A percentile compares a stretch with the other conserved stretches of the same genome.
phyloP scores from a whole-genome alignment of 2,888 invertebrate species.

The Ctenicera cuprea region DNA sequence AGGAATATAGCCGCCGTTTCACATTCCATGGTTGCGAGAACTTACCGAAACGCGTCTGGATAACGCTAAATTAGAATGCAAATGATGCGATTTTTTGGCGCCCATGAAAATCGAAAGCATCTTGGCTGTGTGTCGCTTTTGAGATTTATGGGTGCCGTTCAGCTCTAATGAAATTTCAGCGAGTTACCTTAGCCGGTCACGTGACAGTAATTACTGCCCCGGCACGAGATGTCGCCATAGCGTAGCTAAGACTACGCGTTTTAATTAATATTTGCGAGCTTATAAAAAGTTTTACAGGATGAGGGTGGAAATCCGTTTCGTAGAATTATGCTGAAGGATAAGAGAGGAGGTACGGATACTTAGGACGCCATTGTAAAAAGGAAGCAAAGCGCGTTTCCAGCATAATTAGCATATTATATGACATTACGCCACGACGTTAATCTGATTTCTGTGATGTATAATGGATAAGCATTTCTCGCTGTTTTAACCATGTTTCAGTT shows the following conservation, averaged over 20 bases:
- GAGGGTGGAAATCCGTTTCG: conserved; percentile 57
- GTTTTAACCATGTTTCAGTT: conserved; percentile 35
- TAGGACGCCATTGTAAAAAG: conserved; percentile 54
- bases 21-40: conserved; percentile 26
- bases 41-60: conserved; percentile 31
- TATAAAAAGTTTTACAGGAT: conserved; percentile 61
- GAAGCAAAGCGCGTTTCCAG: conserved; percentile 52
- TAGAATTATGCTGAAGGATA: conserved; percentile 54
- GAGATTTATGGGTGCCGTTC: conserved; percentile 74
- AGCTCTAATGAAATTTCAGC: conserved; percentile 74
- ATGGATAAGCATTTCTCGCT: conserved; percentile 44
- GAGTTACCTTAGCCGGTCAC: conserved; percentile 62
- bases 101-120: conserved; percentile 35
- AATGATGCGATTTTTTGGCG: conserved; percentile 35
- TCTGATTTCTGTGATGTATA: conserved; percentile 52
- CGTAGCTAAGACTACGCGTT: conserved; percentile 61
- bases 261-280: conserved; percentile 68
- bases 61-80: conserved; percentile 47
- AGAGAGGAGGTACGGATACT: conserved; percentile 54
- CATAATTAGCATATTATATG: conserved; percentile 60
- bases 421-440: conserved; percentile 55
- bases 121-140: conserved; percentile 46
- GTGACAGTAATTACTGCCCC: conserved; percentile 64
- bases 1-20: conserved; percentile 34
- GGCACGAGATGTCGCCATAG: conserved; percentile 59